Evolutionary conservation across 1,140 invertebrate species (phyloP).

Genomic region (Lepidurus apus): DNA sequence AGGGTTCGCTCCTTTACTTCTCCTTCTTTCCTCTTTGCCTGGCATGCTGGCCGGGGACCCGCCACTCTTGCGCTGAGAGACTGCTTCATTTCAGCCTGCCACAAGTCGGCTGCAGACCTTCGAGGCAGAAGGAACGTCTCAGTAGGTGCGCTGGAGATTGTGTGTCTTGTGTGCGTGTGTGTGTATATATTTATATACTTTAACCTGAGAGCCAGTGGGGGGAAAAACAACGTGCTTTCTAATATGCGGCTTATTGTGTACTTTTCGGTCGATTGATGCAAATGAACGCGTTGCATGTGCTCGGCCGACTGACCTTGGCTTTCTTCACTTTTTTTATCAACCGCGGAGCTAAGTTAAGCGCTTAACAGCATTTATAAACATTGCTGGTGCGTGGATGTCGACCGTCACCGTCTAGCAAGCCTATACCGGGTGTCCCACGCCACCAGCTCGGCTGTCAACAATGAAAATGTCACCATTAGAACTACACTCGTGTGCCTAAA

Average conservation of each 20-base stretch:
- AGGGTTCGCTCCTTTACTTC: background rate
- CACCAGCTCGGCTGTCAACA: background rate
- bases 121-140: constrained; percentile 17
- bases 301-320: background rate
- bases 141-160: background rate
- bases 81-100: background rate
- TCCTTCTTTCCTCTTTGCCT: background rate
- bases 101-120: constrained; percentile 13
- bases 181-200: background rate
- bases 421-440: background rate
- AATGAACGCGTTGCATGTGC: background rate
- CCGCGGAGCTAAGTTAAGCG: background rate
- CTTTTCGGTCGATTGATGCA: background rate
- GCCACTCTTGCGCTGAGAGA: background rate
- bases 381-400: background rate
- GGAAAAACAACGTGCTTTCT: background rate
- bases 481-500: background rate
- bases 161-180: background rate
- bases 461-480: background rate
- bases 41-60: background rate
- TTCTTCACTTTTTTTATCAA: background rate
- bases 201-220: background rate
- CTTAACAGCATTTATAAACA: background rate
- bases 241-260: background rate
- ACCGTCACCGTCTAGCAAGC: background rate